Evolutionary conservation across 2,888 invertebrate species (phyloP), one percentile per base, ranked within the genome.

Genomic region (Zootermopsis nevadensis): DNA sequence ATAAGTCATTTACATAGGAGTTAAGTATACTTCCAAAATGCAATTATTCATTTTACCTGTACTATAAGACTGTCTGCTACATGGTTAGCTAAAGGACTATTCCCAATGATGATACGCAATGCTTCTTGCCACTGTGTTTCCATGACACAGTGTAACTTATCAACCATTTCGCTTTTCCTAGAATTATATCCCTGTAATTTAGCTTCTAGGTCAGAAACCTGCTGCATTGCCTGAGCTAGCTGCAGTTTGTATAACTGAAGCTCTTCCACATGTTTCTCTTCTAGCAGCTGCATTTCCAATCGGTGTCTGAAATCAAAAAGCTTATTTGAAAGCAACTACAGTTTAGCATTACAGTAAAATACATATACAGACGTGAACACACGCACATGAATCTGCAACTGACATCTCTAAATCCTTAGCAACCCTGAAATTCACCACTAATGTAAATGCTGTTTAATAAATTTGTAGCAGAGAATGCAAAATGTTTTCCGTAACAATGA

Each of bases 91-190:
- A 69, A n/a, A 27, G 83, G 74, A 67, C 83, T 85, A 48, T 76
- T 81, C 12, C 84, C 85, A 48, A 93, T 92, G 80, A 95, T 92
- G 84, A 95, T 94, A 86, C 91, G 92, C 55, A 96, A 89, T 2
- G 95, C 95, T 88, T 96, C 95, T 60, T 93, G 91, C 95, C 95
- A 96, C 88, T 96, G 96, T 15, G 93, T 91, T 89, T 96, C 94
- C 95, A 96, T 95, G 0, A 95, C 93, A 84, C 91, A 91, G 88
- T 96, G 95, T 84, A 96, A 89, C 87, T 95, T 94, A 83, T 94
- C 92, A 1, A 95, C 95, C 74, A 96, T 91, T 87, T 94, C 93
- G 0, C 93, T 92, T 87, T 94, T 93, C 3, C 91, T 90, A 1
- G 89, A 89, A 0, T 90, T 89, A 87, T 89, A 89, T 53, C 89